Percentiles rank a stretch among this genome's conserved stretches.
phyloP scores from a whole-genome alignment of 2,113 vertebrate species.

The Axis porcinus region DNA sequence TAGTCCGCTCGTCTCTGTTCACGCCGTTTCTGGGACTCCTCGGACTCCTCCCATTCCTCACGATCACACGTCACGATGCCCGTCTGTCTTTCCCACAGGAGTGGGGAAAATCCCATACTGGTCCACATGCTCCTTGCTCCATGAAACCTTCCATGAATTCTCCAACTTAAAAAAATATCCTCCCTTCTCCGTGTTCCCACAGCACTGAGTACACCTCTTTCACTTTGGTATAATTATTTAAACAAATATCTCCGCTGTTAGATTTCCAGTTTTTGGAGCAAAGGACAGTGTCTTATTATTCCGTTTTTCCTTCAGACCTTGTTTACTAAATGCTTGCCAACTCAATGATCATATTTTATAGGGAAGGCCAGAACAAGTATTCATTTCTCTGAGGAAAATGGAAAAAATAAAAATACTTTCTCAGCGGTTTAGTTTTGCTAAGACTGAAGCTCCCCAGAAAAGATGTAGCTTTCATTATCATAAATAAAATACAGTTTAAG shows the following conservation, averaged over 20 bases:
- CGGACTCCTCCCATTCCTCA: background rate
- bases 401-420: conserved; percentile 9
- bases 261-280: background rate
- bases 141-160: background rate
- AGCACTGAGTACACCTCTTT: background rate
- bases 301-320: background rate
- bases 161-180: conserved; percentile 11
- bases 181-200: background rate
- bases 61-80: accelerated
- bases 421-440: background rate
- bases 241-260: background rate
- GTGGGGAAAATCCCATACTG: background rate
- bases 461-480: background rate
- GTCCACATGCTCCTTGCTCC: background rate
- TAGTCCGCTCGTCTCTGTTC: background rate
- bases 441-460: background rate
- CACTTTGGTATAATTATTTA: background rate
- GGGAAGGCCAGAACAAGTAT: background rate
- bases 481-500: background rate
- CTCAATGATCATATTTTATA: background rate
- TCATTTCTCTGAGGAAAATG: background rate
- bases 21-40: background rate
- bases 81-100: background rate
- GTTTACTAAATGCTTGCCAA: background rate
- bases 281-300: background rate